Evolutionary conservation across 2,888 invertebrate species (phyloP).

Genomic region (Synanthedon formicaeformis): DNA sequence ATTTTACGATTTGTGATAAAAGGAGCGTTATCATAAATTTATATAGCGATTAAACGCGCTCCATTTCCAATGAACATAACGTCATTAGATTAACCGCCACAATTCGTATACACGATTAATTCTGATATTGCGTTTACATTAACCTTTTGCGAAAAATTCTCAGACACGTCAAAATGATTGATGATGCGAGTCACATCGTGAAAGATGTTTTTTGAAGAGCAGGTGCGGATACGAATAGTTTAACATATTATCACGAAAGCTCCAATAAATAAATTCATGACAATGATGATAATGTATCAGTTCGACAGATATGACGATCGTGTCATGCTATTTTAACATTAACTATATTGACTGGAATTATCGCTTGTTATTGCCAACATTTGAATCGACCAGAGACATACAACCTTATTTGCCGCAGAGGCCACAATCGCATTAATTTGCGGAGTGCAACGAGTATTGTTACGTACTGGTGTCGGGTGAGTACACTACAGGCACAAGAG

Average conservation of each 20-base stretch:
- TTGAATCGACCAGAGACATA: slow-evolving; percentile 19
- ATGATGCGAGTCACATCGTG: slow-evolving; percentile 34
- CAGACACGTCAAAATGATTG: slow-evolving; percentile 44
- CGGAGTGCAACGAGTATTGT: slow-evolving; percentile 52
- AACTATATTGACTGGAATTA: too few relatives aligned
- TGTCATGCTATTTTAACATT: too few relatives aligned
- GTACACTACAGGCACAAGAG: background rate
- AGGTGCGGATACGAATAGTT: slow-evolving; percentile 3
- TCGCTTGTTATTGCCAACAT: slow-evolving; percentile 1
- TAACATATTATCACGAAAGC: background rate
- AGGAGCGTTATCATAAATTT: slow-evolving; percentile 15
- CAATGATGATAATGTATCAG: too few relatives aligned
- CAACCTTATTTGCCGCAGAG: slow-evolving; percentile 36
- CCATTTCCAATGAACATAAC: too few relatives aligned
- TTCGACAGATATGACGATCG: too few relatives aligned
- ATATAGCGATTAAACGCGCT: slow-evolving; percentile 11
- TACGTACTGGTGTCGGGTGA: slow-evolving; percentile 16
- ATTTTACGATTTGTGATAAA: slow-evolving; percentile 16
- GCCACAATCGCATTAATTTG: slow-evolving; percentile 64
- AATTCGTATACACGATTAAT: background rate
- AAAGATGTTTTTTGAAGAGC: slow-evolving; percentile 23
- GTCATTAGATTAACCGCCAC: too few relatives aligned
- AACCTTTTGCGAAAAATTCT: slow-evolving; percentile 41
- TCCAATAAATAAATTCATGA: too few relatives aligned
- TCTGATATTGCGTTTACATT: slow-evolving; percentile 23